Percentiles rank a stretch among this genome's conserved stretches.
These are phyloP conservation scores for Scleropages formosus DNA, from an alignment of 2,797 vertebrate species.

Conservation along the genomic window DNA sequence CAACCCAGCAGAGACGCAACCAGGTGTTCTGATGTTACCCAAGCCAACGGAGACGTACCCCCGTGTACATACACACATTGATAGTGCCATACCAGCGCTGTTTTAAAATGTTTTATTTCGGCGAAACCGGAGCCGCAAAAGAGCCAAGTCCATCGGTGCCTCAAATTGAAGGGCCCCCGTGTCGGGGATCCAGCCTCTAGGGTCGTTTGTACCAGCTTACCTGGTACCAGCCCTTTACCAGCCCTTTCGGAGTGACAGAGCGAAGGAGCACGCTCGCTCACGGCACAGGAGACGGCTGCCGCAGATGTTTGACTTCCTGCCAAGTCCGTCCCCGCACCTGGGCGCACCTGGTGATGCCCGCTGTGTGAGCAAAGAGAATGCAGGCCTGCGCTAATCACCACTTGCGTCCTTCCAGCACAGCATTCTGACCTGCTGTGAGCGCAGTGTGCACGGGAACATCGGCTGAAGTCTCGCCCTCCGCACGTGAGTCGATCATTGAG, in stretches of 20 bases:
- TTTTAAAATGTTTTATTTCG: no score
- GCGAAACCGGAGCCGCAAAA: no score
- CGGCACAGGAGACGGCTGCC: background rate
- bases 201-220: background rate
- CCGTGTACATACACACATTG: no score
- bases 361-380: slow-evolving; percentile 50
- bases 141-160: no score
- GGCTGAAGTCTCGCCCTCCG: background rate
- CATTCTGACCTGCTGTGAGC: slow-evolving; percentile 22
- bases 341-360: slow-evolving; percentile 51
- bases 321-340: slow-evolving; percentile 43
- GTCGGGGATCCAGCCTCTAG: no score
- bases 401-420: slow-evolving; percentile 30
- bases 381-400: slow-evolving; percentile 43
- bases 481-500: background rate
- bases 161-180: no score
- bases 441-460: background rate
- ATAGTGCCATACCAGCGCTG: no score
- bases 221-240: background rate
- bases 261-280: background rate
- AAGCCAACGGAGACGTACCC: no score
- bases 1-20: no score
- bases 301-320: slow-evolving; percentile 37
- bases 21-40: no score
- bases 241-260: background rate